Conservation (phyloP, 1,140 invertebrate species). For the Drosophila mojavensis region DNA sequence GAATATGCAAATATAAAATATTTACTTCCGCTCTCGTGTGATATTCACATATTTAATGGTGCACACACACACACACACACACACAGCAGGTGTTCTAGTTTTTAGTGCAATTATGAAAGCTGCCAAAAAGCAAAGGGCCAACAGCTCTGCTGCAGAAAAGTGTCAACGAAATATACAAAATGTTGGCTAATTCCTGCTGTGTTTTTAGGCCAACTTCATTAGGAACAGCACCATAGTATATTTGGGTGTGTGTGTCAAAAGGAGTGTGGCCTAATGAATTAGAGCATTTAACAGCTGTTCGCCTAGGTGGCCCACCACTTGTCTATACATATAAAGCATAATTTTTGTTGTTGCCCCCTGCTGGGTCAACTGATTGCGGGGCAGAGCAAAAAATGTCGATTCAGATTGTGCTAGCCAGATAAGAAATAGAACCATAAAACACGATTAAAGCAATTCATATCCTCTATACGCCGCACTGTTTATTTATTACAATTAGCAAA, state of each 20-base stretch:
- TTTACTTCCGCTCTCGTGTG: constrained; percentile 74
- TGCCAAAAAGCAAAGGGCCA: constrained; percentile 59
- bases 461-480: background rate
- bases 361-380: background rate
- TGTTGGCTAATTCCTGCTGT: constrained; percentile 44
- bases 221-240: constrained; percentile 18
- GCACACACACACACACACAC: constrained; percentile 11
- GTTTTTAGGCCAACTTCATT: constrained; percentile 78
- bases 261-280: constrained; percentile 69
- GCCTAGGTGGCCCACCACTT: constrained; percentile 28
- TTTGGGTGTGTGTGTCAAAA: constrained; percentile 17
- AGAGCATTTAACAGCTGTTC: constrained; percentile 62
- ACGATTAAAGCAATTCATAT: too few relatives aligned
- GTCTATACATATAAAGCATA: constrained; percentile 17
- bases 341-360: background rate
- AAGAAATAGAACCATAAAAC: background rate
- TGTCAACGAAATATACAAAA: constrained; percentile 34
- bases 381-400: background rate
- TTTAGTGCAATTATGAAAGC: constrained; percentile 71
- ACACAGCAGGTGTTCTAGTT: constrained; percentile 70
- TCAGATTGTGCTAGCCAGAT: constrained; percentile 2
- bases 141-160: constrained; percentile 25
- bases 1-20: constrained; percentile 81
- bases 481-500: constrained; percentile 8
- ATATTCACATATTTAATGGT: constrained; percentile 78